Base-by-base conservation (phyloP, 2,797 vertebrate species). In the Tragelaphus eurycerus region DNA sequence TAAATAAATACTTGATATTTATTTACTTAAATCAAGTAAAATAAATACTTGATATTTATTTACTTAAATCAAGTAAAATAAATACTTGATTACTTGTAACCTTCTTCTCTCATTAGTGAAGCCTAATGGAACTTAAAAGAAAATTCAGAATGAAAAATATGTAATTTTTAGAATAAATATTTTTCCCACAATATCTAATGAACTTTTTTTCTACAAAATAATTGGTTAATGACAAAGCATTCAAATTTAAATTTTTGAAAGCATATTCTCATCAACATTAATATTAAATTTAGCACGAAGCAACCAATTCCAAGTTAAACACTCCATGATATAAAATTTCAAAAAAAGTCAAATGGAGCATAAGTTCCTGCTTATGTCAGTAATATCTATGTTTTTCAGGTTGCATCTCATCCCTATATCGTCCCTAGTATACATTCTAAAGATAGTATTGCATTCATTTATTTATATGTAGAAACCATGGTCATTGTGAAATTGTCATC, bases 241-340 rank as follows among this genome's bases (percentile, higher is more conserved):
- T 92, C 57, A 54, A 34, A 79, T 74, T 94, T 79, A 31, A 79
- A 34, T n/a, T 86, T 87, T 95, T 62, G 3, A 82, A 85, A 74
- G 48, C 31, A 0, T 76, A 91, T 34, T 95, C 10, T 14, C 79
- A n/a, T 83, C 55, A 82, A 64, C 46, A 64, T 82, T 60, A 91
- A 93, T 17, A 89, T 92, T 78, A 97, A 96, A 71, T n/a, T 88
- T 90, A 86, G 5, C 19, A 78, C 16, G 27, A 93, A 81, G 19
- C 13, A 34, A 62, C 5, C 3, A 85, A 48, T 90, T 88, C 7
- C n/a, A 91, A 84, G 29, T 85, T 96, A 83, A 93, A 60, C 1
- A 76, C 34, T 50, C 6, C 1, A 38, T 55, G 86, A 60, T 27
- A 67, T 67, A 83, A 79, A 86, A 74, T 43, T 74, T 79, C 13